phyloP scores from a whole-genome alignment of 2,113 vertebrate species.

The Stegastes partitus region DNA sequence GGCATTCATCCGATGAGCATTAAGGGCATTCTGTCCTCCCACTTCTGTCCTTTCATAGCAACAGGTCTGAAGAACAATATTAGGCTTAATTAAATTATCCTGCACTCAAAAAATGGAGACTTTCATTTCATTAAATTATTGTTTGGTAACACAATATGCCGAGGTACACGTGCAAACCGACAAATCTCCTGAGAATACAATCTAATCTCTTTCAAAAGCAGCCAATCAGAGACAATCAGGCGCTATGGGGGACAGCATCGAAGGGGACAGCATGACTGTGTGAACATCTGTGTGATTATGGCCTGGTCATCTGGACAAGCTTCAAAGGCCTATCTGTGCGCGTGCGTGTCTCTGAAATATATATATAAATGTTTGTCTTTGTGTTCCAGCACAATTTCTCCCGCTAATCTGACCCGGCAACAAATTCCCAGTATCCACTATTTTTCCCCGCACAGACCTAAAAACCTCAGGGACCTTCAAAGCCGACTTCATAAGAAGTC shows the following conservation, averaged over 20 bases:
- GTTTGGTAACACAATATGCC: slow-evolving; percentile 41
- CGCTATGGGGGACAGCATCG: slow-evolving; percentile 30
- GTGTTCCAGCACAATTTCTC: slow-evolving; percentile 19
- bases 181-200: slow-evolving; percentile 50
- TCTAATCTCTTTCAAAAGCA: slow-evolving; percentile 63
- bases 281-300: slow-evolving; percentile 74
- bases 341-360: slow-evolving; percentile 2
- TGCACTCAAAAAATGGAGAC: slow-evolving; percentile 35
- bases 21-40: slow-evolving; percentile 66
- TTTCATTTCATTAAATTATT: slow-evolving; percentile 59
- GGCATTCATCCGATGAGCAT: slow-evolving; percentile 60
- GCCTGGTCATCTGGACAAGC: slow-evolving; percentile 65
- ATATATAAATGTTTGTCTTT: slow-evolving; percentile 40
- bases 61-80: slow-evolving; percentile 60
- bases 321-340: slow-evolving; percentile 45
- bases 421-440: slow-evolving; percentile 43
- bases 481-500: slow-evolving; percentile 74
- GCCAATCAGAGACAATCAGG: slow-evolving; percentile 62
- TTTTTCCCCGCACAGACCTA: slow-evolving; percentile 24
- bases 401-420: slow-evolving; percentile 61
- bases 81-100: slow-evolving; percentile 66
- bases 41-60: slow-evolving; percentile 67
- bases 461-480: slow-evolving; percentile 62
- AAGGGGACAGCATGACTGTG: slow-evolving; percentile 39
- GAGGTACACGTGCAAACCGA: slow-evolving; percentile 19